Evolutionary conservation across 2,113 vertebrate species (phyloP).

Genomic region (Todiramphus chloris): DNA sequence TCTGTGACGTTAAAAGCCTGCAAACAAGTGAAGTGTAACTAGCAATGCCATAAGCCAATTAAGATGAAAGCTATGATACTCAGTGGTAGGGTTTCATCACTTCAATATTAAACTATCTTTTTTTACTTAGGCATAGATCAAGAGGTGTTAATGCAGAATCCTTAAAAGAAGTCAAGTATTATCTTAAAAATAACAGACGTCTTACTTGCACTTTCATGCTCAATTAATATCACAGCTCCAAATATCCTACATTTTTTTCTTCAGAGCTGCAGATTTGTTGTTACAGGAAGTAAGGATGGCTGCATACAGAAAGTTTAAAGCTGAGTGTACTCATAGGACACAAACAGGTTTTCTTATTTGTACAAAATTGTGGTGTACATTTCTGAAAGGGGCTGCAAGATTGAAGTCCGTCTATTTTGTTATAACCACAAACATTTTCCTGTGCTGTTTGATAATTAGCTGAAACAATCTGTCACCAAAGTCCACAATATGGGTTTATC

Average conservation of each 20-base stretch:
- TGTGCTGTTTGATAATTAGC: slow-evolving; percentile 35
- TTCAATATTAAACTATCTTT: slow-evolving; percentile 69
- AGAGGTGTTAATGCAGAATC: slow-evolving; percentile 73
- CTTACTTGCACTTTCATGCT: slow-evolving; percentile 59
- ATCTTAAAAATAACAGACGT: slow-evolving; percentile 68
- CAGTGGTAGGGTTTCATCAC: slow-evolving; percentile 58
- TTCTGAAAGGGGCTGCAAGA: background rate
- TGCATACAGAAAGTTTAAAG: background rate
- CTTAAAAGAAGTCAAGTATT: slow-evolving; percentile 71
- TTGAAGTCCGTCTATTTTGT: background rate
- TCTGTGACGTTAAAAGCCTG: slow-evolving; percentile 61
- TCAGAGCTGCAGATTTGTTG: background rate
- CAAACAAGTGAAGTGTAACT: slow-evolving; percentile 66
- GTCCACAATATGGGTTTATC: slow-evolving; percentile 5
- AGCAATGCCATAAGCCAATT: slow-evolving; percentile 68
- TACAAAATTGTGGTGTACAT: background rate
- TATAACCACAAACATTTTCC: background rate
- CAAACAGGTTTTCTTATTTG: background rate
- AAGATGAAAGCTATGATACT: slow-evolving; percentile 73
- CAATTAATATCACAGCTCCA: slow-evolving; percentile 28
- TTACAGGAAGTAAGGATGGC: background rate
- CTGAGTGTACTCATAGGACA: background rate
- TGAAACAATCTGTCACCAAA: slow-evolving; percentile 21
- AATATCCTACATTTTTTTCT: slow-evolving; percentile 19
- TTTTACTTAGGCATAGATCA: slow-evolving; percentile 72